Evolutionary conservation across 1,140 invertebrate species (phyloP).

Genomic region (Holcopasites calliopsidis): DNA sequence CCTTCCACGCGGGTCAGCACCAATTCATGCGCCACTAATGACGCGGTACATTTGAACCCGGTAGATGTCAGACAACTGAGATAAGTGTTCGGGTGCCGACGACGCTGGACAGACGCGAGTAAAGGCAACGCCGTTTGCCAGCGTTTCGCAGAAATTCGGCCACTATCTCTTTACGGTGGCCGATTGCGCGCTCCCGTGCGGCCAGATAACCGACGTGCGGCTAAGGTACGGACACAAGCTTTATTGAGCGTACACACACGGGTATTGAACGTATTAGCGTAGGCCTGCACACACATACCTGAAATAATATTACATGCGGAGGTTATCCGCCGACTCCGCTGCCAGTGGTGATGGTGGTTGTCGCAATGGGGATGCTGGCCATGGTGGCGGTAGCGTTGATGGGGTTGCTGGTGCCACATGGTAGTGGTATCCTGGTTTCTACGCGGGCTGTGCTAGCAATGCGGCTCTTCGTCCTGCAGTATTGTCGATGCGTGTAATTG

Average conservation of each 20-base stretch:
- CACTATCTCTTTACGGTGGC: constrained; percentile 48
- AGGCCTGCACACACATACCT: constrained; percentile 22
- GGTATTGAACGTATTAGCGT: constrained; percentile 29
- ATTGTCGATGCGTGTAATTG: constrained; percentile 45
- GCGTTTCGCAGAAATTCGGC: constrained; percentile 56
- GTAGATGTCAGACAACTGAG: constrained; percentile 45
- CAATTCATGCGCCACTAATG: constrained; percentile 36
- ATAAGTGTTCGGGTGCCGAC: constrained; percentile 35
- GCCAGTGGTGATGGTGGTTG: constrained; percentile 29
- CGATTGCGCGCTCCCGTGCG: constrained; percentile 57
- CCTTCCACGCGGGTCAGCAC: background rate
- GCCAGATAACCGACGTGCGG: constrained; percentile 40
- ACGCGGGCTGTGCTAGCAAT: constrained; percentile 33
- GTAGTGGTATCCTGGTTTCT: too few relatives aligned
- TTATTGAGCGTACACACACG: constrained; percentile 2
- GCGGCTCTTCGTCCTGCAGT: constrained; percentile 10
- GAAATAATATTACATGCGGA: constrained; percentile 63
- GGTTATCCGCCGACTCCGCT: constrained; percentile 53
- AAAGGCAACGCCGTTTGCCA: constrained; percentile 49
- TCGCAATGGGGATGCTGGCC: constrained; percentile 25
- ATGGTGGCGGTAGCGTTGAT: constrained; percentile 40
- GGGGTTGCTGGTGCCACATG: constrained; percentile 33
- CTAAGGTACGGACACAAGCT: background rate
- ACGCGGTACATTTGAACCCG: constrained; percentile 50
- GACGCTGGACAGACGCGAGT: constrained; percentile 37